phyloP scores from a whole-genome alignment of 2,113 vertebrate species.

The Eulacestoma nigropectus region DNA sequence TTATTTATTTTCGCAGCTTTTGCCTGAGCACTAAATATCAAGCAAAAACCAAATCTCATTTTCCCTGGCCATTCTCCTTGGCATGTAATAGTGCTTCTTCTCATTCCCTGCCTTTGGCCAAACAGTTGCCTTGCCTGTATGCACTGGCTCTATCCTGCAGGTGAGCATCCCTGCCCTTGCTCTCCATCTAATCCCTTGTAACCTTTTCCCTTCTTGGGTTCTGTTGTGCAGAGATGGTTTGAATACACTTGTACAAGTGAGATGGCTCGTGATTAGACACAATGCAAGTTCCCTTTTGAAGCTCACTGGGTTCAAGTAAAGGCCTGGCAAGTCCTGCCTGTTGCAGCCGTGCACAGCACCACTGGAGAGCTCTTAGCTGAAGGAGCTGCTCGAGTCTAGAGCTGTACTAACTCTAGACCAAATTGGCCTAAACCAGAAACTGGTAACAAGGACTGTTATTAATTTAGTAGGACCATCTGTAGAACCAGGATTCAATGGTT shows the following conservation, averaged over 20 bases:
- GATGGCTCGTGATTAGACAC: neutral
- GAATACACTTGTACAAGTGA: neutral
- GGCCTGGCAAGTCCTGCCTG: neutral
- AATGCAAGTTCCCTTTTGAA: neutral
- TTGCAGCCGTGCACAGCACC: fast-evolving
- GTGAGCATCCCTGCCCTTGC: neutral
- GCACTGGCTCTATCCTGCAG: neutral
- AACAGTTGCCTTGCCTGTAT: neutral
- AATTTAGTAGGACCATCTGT: neutral
- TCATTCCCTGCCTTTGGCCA: neutral
- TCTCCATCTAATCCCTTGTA: neutral
- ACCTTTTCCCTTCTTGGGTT: neutral
- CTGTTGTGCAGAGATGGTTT: neutral
- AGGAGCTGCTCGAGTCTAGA: neutral
- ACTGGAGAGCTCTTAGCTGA: neutral
- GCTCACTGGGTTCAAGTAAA: neutral
- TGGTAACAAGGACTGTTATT: neutral
- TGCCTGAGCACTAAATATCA: neutral
- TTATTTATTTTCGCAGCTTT: neutral
- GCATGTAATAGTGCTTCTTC: neutral
- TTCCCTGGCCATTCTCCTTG: neutral
- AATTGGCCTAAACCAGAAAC: neutral
- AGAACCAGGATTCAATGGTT: neutral
- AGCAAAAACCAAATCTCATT: neutral
- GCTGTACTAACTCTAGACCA: neutral